A percentile compares a stretch with the other conserved stretches of the same genome.
Conservation (phyloP, 1,140 invertebrate genomes). For the Sycophila sp. region DNA sequence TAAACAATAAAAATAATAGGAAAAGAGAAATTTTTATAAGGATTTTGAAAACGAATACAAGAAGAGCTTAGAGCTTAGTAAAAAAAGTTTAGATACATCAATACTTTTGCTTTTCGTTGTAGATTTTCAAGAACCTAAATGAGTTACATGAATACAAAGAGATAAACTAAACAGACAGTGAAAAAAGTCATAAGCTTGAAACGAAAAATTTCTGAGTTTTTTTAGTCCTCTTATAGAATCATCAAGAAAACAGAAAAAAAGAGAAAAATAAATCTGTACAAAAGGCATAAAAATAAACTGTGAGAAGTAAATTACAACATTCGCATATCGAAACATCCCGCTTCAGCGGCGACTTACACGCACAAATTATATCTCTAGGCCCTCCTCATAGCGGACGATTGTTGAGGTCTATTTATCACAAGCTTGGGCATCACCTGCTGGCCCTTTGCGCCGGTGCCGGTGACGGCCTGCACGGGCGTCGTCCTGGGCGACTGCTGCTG, state of each 20-base stretch:
- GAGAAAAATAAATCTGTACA: constrained; percentile 23
- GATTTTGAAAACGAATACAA: too few species aligned
- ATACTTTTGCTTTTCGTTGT: too few species aligned
- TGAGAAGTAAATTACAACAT: constrained; percentile 21
- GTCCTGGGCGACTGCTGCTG: constrained; percentile 28
- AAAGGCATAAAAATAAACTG: constrained; percentile 28
- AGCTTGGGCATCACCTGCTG: constrained; percentile 56
- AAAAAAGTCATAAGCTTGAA: not conserved
- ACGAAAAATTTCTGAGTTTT: too few species aligned
- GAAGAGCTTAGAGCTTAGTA: too few species aligned
- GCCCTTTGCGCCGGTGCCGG: constrained; percentile 4
- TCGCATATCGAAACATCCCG: constrained; percentile 1
- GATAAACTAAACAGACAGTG: not conserved
- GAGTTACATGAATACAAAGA: too few species aligned
- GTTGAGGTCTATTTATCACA: constrained; percentile 46
- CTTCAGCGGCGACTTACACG: constrained; percentile 21
- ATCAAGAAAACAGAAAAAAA: constrained; percentile 18
- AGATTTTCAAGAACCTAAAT: too few species aligned
- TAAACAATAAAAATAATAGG: too few species aligned
- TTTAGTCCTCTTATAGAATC: too few species aligned
- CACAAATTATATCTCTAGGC: constrained; percentile 46
- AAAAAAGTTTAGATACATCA: too few species aligned
- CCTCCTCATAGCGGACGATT: constrained; percentile 43
- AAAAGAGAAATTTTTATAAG: too few species aligned
- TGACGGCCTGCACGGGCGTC: constrained; percentile 35